Evolutionary conservation across 2,888 invertebrate species (phyloP).

Genomic region (Cynaeus angustus): DNA sequence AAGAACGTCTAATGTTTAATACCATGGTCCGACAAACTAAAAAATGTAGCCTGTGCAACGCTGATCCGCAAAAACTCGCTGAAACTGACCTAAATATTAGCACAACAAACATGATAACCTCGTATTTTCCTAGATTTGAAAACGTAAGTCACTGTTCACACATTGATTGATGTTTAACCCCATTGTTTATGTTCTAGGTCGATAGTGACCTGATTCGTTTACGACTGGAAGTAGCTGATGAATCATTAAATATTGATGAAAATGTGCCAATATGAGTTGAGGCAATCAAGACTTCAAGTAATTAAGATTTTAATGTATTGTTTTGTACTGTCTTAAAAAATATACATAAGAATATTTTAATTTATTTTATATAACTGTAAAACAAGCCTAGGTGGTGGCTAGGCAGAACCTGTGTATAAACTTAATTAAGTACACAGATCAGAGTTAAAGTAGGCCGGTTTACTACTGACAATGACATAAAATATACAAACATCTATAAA

Average conservation of each 20-base stretch:
- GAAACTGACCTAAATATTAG: conserved; percentile 23
- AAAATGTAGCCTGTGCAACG: conserved; percentile 65
- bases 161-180: too few relatives aligned
- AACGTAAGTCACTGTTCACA: too few relatives aligned
- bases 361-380: conserved; percentile 42
- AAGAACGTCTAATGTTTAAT: conserved; percentile 75
- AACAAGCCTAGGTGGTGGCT: conserved; percentile 37
- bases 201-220: conserved; percentile 34
- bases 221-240: conserved; percentile 25
- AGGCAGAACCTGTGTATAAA: conserved; percentile 37
- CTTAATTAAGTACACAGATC: conserved; percentile 54
- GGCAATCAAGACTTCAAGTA: conserved; percentile 10
- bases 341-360: conserved; percentile 28
- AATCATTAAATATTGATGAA: conserved; percentile 25
- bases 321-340: conserved; percentile 39
- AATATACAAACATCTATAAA: conserved; percentile 48
- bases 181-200: conserved; percentile 32
- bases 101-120: neutral
- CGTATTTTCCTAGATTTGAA: conserved; percentile 32
- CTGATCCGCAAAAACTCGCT: conserved; percentile 53
- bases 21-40: conserved; percentile 73
- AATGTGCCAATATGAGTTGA: conserved; percentile 35
- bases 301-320: conserved; percentile 16
- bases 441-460: conserved; percentile 59
- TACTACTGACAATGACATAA: conserved; percentile 56